Evolutionary conservation across 2,113 vertebrate species (phyloP).

Genomic region (Lanius collurio): DNA sequence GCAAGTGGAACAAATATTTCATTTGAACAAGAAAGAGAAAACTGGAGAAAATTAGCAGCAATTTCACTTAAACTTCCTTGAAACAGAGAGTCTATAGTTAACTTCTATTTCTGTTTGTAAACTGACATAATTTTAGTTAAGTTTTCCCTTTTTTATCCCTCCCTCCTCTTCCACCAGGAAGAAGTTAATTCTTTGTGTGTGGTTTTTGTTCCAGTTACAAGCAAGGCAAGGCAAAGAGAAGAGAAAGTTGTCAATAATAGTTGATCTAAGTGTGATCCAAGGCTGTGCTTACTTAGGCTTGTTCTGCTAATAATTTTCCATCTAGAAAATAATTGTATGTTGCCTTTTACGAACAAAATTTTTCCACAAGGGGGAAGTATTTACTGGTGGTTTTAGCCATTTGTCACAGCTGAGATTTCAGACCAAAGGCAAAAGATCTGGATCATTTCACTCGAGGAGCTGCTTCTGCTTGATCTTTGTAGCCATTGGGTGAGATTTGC

Average conservation of each 20-base stretch:
- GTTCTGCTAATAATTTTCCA: not conserved
- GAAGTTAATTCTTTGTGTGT: not conserved
- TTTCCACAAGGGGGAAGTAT: conserved; percentile 28
- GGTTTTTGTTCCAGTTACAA: not conserved
- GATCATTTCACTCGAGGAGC: not conserved
- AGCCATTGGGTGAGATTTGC: not conserved
- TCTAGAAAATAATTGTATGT: not conserved
- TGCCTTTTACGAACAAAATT: not conserved
- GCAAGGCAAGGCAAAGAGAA: not conserved
- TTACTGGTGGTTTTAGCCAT: not conserved
- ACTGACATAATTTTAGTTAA: not conserved
- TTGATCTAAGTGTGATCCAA: not conserved
- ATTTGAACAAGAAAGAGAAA: not conserved
- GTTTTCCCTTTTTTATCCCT: not conserved
- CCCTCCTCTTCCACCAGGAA: not conserved
- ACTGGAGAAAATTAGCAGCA: not conserved
- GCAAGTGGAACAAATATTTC: not conserved
- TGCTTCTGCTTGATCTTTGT: not conserved
- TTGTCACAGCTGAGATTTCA: not conserved
- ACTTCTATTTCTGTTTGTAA: not conserved
- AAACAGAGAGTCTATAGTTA: not conserved
- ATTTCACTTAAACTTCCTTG: not conserved
- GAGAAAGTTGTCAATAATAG: not conserved
- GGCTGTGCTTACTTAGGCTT: not conserved
- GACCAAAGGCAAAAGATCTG: not conserved